Evolutionary conservation across 2,113 vertebrate species (phyloP).

Genomic region (Rhea americana): DNA sequence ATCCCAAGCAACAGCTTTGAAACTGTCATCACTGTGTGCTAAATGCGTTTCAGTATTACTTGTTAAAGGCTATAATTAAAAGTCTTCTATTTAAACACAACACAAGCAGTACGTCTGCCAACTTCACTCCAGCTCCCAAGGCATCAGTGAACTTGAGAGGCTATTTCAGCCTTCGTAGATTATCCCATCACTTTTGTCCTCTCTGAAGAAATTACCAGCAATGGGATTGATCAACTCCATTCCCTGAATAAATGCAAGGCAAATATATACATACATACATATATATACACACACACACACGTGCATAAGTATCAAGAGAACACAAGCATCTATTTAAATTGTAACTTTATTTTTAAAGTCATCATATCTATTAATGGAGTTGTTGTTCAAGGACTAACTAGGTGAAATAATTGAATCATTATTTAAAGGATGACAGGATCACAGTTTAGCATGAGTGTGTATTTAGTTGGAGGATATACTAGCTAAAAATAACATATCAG

Average conservation of each 20-base stretch:
- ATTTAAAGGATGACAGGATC: neutral
- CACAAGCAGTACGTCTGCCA: neutral
- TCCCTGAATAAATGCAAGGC: neutral
- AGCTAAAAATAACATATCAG: neutral
- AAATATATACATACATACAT: neutral
- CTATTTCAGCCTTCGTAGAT: neutral
- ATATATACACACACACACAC: too few species aligned
- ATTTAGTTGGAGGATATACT: neutral
- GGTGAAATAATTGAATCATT: neutral
- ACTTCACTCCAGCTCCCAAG: neutral
- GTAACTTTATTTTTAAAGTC: neutral
- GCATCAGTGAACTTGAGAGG: neutral
- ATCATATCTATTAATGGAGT: neutral
- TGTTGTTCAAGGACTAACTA: neutral
- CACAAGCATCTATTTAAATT: neutral
- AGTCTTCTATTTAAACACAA: neutral
- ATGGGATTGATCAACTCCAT: neutral
- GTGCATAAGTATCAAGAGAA: neutral
- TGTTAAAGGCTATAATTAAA: neutral
- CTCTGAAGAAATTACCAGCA: neutral
- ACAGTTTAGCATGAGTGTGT: neutral
- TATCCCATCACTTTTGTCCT: neutral
- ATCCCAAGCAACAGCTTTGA: neutral
- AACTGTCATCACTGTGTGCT: neutral
- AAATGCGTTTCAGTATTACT: neutral